Evolutionary conservation across 2,113 vertebrate genomes (phyloP).

Genomic region (Hassar affinis): DNA sequence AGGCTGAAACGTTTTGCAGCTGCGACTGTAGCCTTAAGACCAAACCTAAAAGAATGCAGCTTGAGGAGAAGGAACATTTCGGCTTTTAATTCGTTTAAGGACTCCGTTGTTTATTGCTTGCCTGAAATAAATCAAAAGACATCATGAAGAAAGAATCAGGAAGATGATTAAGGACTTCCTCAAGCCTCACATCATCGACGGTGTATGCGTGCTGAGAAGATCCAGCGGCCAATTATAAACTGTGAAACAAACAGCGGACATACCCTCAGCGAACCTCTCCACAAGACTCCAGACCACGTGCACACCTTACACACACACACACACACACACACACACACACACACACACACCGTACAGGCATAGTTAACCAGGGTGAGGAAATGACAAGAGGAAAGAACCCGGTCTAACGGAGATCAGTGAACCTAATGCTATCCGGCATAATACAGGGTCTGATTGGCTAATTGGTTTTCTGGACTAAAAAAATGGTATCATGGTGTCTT

Average conservation of each 20-base stretch:
- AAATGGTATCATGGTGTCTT: too few relatives aligned
- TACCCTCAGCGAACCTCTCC: neutral
- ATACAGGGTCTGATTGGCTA: neutral
- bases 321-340: neutral
- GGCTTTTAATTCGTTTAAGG: neutral
- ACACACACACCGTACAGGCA: neutral
- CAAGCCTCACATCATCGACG: neutral
- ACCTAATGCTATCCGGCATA: neutral
- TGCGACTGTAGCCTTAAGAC: neutral
- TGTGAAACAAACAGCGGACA: neutral
- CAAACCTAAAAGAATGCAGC: neutral
- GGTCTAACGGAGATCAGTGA: neutral
- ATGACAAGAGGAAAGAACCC: neutral
- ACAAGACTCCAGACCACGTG: neutral
- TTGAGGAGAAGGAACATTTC: neutral
- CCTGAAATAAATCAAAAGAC: neutral
- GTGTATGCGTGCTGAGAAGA: neutral
- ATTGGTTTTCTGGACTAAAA: neutral
- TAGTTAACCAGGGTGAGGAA: constrained; percentile 4
- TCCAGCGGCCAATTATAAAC: neutral
- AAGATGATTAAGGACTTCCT: neutral
- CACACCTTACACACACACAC: neutral
- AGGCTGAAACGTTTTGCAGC: neutral
- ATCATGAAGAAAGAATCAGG: neutral
- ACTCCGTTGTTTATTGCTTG: neutral